Conservation (phyloP, 2,113 vertebrate species). For the Etheostoma cragini region DNA sequence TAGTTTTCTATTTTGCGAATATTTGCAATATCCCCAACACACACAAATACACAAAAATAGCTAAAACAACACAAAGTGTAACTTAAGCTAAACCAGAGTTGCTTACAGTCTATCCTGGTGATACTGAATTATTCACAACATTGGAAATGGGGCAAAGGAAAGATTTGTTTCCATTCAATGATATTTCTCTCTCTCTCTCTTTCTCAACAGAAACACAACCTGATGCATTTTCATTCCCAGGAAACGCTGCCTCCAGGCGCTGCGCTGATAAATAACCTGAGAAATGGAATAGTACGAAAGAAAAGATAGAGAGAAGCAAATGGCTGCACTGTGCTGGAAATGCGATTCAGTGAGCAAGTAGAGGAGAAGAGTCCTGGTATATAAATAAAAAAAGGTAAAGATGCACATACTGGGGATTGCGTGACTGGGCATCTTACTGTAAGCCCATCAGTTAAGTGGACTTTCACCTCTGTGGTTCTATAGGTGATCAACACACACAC, state of each 20-base stretch:
- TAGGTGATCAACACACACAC: not conserved
- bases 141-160: constrained; percentile 30
- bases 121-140: constrained; percentile 44
- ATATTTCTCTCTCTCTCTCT: constrained; percentile 19
- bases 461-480: constrained; percentile 35
- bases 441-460: constrained; percentile 9
- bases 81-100: constrained; percentile 3
- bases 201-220: constrained; percentile 48
- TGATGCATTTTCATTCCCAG: constrained; percentile 43
- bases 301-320: constrained; percentile 4
- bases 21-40: not conserved
- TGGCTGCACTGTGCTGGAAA: constrained; percentile 25
- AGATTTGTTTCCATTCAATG: constrained; percentile 22
- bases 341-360: constrained; percentile 15
- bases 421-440: constrained; percentile 39
- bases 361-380: not conserved
- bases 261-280: constrained; percentile 63
- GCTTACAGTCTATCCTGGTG: not conserved
- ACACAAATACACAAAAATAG: not conserved
- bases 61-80: not conserved
- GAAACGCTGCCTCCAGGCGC: constrained; percentile 19
- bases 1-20: constrained; percentile 1
- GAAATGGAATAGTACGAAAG: constrained; percentile 2
- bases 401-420: constrained; percentile 34
- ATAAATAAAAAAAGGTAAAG: constrained; percentile 48